Evolutionary conservation across 1,140 invertebrate species (phyloP), one percentile per base, ranked within the genome.

Genomic region (Philotrypesis tridentata): DNA sequence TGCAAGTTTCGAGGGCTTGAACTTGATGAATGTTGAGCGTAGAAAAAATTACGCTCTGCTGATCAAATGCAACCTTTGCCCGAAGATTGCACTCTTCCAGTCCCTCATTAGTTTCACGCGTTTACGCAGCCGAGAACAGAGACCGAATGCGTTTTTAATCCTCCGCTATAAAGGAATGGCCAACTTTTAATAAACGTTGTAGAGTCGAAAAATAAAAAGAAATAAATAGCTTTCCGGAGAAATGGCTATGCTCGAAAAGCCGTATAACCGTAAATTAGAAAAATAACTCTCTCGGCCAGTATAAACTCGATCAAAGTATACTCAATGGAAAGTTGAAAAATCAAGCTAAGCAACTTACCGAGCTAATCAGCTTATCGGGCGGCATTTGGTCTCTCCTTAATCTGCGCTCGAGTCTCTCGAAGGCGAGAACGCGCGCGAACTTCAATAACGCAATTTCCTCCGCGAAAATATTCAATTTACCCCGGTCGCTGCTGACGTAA

Each of bases 381-480:
- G 43, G 40, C 48, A 31, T 73, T 73, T 14, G 40, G 40, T 60
- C n/a, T 48, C 27, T 73, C 40, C 37, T 60, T 25, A 43, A 60
- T 73, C 43, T 43, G 37, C 67, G 17, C 21, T n/a, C 14, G 14
- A 37, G 31, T 37, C 21, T 37, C 21, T 33, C n/a, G 70, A 48
- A 40, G 37, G 37, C n/a, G 72, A n/a, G 11, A 9, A 17, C 21
- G 40, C 23, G 48, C 55, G 43, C 40, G 31, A 73, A 73, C 73
- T 75, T 63, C 73, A 60, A 61, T 75, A 75, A 75, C 55, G 29
- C 55, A 37, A 75, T 75, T 75, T 63, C 31, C 73, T 37, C 1
- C 48, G 48, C 9, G 73, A 75, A 75, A 75, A 75, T 75, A 75
- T 75, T 75, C 60, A 75, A 75, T 75, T 75, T 75, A 27, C 73